phyloP scores from a whole-genome alignment of 2,113 vertebrate species.

The Casuarius casuarius region DNA sequence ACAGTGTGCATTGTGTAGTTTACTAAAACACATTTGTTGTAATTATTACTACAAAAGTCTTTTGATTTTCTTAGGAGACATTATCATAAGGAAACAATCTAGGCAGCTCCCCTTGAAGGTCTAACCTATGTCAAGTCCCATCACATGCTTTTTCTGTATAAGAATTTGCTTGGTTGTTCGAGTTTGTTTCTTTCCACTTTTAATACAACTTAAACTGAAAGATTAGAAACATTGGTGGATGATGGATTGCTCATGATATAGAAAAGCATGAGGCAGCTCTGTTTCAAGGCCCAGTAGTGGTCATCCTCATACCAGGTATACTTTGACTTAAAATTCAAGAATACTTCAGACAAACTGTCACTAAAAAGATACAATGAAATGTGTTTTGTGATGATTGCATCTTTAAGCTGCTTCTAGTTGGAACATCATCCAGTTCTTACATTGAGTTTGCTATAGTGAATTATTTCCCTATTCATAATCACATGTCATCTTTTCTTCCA shows the following conservation, averaged over 20 bases:
- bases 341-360: background rate
- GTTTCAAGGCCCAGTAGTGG: background rate
- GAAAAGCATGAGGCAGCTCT: background rate
- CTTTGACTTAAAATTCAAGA: background rate
- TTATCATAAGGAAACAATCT: background rate
- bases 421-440: background rate
- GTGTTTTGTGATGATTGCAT: fast-evolving
- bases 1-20: fast-evolving
- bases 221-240: background rate
- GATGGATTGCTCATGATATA: background rate
- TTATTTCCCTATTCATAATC: background rate
- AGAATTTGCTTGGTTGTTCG: background rate
- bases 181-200: background rate
- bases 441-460: background rate
- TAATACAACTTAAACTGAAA: background rate
- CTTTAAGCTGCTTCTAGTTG: background rate
- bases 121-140: fast-evolving
- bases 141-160: background rate
- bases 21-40: background rate
- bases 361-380: background rate
- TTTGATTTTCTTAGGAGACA: background rate
- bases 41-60: background rate
- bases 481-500: background rate
- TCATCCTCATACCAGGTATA: background rate
- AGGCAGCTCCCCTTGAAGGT: background rate